phyloP scores from a whole-genome alignment of 1,140 invertebrate genomes.

The Archegozetes longisetosus region DNA sequence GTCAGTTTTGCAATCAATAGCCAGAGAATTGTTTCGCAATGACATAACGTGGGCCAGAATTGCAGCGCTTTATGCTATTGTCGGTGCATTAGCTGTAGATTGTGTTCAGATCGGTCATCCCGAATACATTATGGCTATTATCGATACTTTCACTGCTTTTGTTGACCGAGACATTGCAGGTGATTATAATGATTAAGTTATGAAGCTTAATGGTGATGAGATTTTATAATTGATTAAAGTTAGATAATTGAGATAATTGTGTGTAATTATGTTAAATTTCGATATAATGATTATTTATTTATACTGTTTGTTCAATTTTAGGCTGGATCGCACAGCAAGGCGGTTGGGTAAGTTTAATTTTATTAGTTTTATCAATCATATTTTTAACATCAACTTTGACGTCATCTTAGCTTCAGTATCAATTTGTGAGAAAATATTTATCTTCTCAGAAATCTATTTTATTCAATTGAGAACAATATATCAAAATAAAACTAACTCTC shows the following conservation, averaged over 20 bases:
- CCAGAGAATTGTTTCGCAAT: conserved; percentile 37
- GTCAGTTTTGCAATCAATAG: conserved; percentile 39
- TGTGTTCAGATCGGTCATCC: conserved; percentile 34
- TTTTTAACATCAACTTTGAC: no score
- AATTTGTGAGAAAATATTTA: no score
- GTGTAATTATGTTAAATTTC: background rate
- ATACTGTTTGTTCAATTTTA: background rate
- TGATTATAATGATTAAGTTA: no score
- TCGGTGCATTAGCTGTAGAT: conserved; percentile 49
- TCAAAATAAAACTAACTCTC: no score
- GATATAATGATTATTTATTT: background rate
- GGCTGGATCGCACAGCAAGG: conserved; percentile 49
- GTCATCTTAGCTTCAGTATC: no score
- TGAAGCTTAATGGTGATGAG: no score
- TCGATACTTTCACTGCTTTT: conserved; percentile 41
- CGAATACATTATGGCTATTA: conserved; percentile 43
- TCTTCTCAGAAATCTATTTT: no score
- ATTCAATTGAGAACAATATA: no score
- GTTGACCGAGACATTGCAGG: conserved; percentile 45
- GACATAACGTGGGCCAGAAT: conserved; percentile 47
- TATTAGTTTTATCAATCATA: no score
- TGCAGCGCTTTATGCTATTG: conserved; percentile 46
- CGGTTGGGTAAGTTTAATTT: conserved; percentile 42
- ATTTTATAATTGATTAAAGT: no score
- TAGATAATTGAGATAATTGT: background rate